Base-by-base conservation (phyloP, 1,140 invertebrate species). In the Pogonus chalceus region DNA sequence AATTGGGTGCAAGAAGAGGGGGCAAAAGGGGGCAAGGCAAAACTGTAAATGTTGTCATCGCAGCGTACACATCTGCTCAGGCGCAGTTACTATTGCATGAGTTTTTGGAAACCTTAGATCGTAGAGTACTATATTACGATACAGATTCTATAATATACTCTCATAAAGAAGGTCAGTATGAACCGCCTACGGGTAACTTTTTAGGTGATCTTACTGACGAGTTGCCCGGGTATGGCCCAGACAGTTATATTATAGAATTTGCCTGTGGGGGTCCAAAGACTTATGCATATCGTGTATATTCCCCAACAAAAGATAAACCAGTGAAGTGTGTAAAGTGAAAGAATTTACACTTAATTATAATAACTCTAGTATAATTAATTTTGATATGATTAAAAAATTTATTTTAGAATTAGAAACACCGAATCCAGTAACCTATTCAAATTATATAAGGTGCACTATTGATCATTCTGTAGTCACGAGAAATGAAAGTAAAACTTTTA, bases 41-140 rank as follows among this genome's bases (percentile, higher is more conserved):
- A 3, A 54, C 48, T 4, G 64, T 64, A 1, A 72, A 69, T 51
- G 61, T 72, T 0, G 62, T 63, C 22, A 50, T 71, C 9, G 68
- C 67, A 2, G 60, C 59, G 2, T 71, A 63, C 52, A 67, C 65
- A 0, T 71, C 69, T 2, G 60, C 63, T 14, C 60, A 63, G 12
- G 70, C 68, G 7, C 52, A 69, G 16, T 46, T 70, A 4, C 57
- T 64, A 53, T 57, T 72, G 1, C 70, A 69, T 53, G 43, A 51
- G 20, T 59, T 58, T 23, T 50, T 71, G 9, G 59, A 69, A 31
- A 51, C 35, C 18, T 26, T 72, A 3, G 60, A 57, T 24, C 35
- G 58, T 1, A 43, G 61, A 31, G 64, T 66, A 1, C 49, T 70
- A 1, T 72, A 72, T 53, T 65, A 57, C 39, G 70, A 72, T 55